Conservation (phyloP, 1,140 invertebrate species). For the Drosophila rufa region DNA sequence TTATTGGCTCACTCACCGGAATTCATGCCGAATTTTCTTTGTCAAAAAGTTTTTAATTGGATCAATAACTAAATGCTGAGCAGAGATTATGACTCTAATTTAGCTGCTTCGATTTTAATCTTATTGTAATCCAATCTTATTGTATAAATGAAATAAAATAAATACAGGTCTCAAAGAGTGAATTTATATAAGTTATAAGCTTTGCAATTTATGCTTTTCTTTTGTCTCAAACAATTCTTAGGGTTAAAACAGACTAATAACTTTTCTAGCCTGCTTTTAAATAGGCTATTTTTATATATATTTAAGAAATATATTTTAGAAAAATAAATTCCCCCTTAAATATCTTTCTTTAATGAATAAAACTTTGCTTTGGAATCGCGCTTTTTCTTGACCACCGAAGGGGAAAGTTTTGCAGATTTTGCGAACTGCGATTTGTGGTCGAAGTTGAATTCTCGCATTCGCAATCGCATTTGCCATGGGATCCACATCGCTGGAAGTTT, state of each 20-base stretch:
- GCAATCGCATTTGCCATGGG: constrained; percentile 1
- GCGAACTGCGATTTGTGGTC: constrained; percentile 30
- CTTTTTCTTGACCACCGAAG: not conserved
- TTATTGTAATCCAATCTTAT: no score
- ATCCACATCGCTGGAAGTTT: constrained; percentile 25
- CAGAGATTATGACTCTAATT: no score
- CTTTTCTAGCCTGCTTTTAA: no score
- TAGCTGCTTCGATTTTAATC: no score
- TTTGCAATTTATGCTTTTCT: no score
- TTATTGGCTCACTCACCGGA: not conserved
- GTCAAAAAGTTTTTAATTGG: not conserved
- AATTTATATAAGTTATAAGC: no score
- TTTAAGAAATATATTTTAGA: not conserved
- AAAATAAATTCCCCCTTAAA: not conserved
- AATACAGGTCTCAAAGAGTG: no score
- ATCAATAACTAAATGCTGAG: not conserved
- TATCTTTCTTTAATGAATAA: not conserved
- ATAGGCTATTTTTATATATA: no score
- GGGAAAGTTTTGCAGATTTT: constrained; percentile 5
- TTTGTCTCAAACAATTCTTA: no score
- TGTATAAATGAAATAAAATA: no score
- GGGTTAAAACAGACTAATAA: no score
- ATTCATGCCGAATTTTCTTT: not conserved
- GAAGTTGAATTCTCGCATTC: not conserved
- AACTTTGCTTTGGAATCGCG: not conserved